phyloP scores from a whole-genome alignment of 2,113 vertebrate genomes.

The Labrus mixtus region DNA sequence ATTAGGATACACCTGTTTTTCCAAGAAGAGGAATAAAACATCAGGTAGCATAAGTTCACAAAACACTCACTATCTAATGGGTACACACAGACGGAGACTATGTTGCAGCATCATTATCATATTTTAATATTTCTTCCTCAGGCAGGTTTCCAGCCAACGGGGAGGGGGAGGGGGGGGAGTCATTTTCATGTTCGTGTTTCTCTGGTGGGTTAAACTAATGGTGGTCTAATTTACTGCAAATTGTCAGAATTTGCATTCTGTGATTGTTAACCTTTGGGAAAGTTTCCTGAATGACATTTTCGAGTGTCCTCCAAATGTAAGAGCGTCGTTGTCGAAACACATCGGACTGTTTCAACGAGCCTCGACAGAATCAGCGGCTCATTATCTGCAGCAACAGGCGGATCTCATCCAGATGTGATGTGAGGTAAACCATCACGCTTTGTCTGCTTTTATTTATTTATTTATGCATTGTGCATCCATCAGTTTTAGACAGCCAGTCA shows the following conservation, averaged over 20 bases:
- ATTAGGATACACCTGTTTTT: too few species aligned
- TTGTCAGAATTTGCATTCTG: slow-evolving; percentile 14
- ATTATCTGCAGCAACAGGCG: slow-evolving; percentile 28
- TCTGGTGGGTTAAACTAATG: neutral
- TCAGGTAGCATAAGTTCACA: too few species aligned
- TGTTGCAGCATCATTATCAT: neutral
- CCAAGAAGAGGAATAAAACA: too few species aligned
- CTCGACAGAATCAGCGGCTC: slow-evolving; percentile 1
- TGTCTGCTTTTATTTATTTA: neutral
- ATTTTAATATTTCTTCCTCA: neutral
- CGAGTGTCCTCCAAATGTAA: neutral
- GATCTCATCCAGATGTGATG: neutral
- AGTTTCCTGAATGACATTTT: slow-evolving; percentile 46
- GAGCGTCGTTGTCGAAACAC: slow-evolving; percentile 8
- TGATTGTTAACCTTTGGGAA: slow-evolving; percentile 33
- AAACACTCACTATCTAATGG: neutral
- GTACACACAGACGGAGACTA: neutral
- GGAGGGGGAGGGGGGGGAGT: neutral
- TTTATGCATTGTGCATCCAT: neutral
- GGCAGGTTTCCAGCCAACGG: too few species aligned
- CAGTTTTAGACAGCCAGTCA: neutral
- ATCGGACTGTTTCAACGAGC: slow-evolving; percentile 7
- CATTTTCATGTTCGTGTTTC: neutral
- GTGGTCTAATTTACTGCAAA: slow-evolving; percentile 26
- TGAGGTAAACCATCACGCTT: neutral